Evolutionary conservation across 1,140 invertebrate genomes (phyloP).

Genomic region (Hyphantria cunea): DNA sequence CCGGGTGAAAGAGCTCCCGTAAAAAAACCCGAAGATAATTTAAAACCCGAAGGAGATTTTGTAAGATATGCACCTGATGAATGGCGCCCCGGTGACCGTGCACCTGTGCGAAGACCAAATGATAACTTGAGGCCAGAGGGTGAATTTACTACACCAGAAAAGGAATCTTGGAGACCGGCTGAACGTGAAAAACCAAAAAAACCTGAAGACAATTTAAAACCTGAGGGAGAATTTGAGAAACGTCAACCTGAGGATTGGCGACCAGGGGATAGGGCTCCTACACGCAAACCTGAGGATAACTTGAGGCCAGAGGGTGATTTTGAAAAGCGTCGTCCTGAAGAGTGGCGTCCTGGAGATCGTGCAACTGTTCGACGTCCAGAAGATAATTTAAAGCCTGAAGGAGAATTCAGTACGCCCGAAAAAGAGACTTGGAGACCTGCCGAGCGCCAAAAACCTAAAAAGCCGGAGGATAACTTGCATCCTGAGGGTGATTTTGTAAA

Average conservation of each 20-base stretch:
- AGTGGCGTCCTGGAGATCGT: slow-evolving; percentile 75
- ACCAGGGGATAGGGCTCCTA: slow-evolving; percentile 84
- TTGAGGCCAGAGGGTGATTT: slow-evolving; percentile 79
- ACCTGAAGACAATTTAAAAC: slow-evolving; percentile 82
- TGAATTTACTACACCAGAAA: slow-evolving; percentile 67
- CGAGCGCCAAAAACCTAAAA: slow-evolving; percentile 69
- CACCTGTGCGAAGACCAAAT: slow-evolving; percentile 54
- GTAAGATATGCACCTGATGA: slow-evolving; percentile 76
- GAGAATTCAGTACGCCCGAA: slow-evolving; percentile 80
- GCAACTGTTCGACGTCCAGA: slow-evolving; percentile 69
- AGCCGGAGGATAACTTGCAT: slow-evolving; percentile 58
- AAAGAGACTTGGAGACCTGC: slow-evolving; percentile 71
- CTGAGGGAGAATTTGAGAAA: slow-evolving; percentile 85
- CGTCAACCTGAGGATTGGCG: slow-evolving; percentile 86
- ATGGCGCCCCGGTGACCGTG: slow-evolving; percentile 79
- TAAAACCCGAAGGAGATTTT: slow-evolving; percentile 84
- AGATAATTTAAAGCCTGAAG: slow-evolving; percentile 83
- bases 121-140: slow-evolving; percentile 73
- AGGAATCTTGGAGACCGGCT: slow-evolving; percentile 80
- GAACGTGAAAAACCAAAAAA: slow-evolving; percentile 82
- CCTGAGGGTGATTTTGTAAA: slow-evolving; percentile 83
- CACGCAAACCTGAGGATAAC: slow-evolving; percentile 79
- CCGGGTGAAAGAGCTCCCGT: slow-evolving; percentile 68
- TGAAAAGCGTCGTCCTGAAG: slow-evolving; percentile 81
- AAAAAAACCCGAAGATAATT: slow-evolving; percentile 78